Conservation (phyloP, 2,797 vertebrate genomes). For the Hapalemur alaotrensis region DNA sequence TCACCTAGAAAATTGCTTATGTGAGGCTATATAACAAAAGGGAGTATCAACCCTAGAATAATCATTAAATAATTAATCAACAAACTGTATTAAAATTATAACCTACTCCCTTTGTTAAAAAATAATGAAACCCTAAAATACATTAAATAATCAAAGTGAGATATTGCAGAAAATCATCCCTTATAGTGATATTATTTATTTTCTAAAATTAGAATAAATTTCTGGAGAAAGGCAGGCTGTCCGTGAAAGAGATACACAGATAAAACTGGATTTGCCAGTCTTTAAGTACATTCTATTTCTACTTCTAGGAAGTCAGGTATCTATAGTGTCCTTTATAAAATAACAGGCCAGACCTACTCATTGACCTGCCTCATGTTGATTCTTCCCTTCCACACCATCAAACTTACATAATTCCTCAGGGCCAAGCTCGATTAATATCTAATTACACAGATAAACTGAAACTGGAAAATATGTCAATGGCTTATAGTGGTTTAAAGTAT, state of each 20-base stretch:
- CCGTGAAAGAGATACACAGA: neutral
- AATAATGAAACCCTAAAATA: neutral
- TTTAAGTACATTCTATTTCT: neutral
- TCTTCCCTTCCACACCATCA: neutral
- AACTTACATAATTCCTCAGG: slow-evolving; percentile 9
- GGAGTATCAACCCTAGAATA: neutral
- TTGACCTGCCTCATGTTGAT: neutral
- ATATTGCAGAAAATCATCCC: neutral
- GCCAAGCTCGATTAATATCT: slow-evolving; percentile 44
- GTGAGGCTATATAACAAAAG: neutral
- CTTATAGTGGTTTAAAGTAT: slow-evolving; percentile 58
- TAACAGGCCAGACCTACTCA: neutral
- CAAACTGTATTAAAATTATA: neutral
- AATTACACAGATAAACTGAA: slow-evolving; percentile 65
- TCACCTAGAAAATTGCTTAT: neutral
- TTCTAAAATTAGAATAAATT: slow-evolving; percentile 1
- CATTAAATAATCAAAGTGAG: neutral
- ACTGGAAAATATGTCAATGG: slow-evolving; percentile 41
- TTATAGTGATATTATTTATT: neutral
- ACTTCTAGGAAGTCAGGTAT: neutral
- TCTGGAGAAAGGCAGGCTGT: neutral
- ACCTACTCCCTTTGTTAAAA: neutral
- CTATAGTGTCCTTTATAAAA: neutral
- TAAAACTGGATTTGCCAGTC: neutral
- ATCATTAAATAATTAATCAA: neutral